phyloP scores from a whole-genome alignment of 2,888 invertebrate genomes.

The Phortica magna region DNA sequence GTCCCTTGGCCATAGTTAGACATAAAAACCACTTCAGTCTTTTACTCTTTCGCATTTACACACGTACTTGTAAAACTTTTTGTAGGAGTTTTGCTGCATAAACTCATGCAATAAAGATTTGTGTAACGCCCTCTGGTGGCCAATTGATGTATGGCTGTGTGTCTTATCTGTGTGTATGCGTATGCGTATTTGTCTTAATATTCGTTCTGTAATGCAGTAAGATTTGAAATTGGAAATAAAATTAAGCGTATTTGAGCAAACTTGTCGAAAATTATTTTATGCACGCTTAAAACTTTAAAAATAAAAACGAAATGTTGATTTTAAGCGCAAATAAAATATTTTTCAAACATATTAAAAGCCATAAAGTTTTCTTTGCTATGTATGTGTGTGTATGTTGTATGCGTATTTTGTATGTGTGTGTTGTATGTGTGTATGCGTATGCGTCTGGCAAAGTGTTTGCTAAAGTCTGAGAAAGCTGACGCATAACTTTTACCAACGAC shows the following conservation, averaged over 20 bases:
- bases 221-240: conserved; percentile 29
- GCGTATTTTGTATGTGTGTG: background rate
- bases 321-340: conserved; percentile 28
- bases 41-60: conserved; percentile 37
- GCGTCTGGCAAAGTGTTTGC: conserved; percentile 21
- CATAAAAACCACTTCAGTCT: conserved; percentile 39
- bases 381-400: background rate
- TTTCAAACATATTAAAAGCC: conserved; percentile 30
- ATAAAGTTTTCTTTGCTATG: conserved; percentile 8
- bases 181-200: background rate
- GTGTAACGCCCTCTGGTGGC: conserved; percentile 58
- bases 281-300: conserved; percentile 49
- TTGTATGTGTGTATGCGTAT: background rate
- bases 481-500: background rate
- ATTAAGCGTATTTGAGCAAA: background rate
- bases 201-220: background rate
- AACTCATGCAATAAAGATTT: conserved; percentile 66
- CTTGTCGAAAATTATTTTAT: conserved; percentile 10
- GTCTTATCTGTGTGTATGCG: background rate
- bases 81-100: conserved; percentile 38
- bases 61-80: conserved; percentile 62
- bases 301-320: conserved; percentile 50
- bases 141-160: conserved; percentile 59
- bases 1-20: too few relatives aligned
- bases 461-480: conserved; percentile 2